Conservation (phyloP, 2,113 vertebrate species). For the Catharus fuscescens region DNA sequence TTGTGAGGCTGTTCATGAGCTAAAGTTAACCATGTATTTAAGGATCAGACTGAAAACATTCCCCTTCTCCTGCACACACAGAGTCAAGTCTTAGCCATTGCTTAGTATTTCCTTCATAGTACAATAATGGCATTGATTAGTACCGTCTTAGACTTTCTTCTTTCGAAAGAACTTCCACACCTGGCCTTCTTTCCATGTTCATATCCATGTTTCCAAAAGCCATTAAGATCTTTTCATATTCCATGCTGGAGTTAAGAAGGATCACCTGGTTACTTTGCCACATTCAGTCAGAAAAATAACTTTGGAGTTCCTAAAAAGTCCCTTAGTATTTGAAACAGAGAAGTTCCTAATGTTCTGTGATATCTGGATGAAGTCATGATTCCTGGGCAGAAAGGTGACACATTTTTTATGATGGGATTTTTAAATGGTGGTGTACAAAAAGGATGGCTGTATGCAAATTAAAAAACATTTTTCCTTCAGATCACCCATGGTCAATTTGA, state of each 20-base stretch:
- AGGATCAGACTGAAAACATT: neutral
- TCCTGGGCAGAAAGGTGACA: neutral
- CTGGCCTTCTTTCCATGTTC: neutral
- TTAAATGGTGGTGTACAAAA: neutral
- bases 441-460: neutral
- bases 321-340: neutral
- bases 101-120: neutral
- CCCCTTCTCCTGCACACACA: neutral
- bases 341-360: neutral
- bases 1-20: neutral
- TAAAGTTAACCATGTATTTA: neutral
- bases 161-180: neutral
- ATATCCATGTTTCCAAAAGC: neutral
- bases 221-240: neutral
- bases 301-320: neutral
- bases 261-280: neutral
- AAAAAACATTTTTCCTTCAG: conserved; percentile 57
- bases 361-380: neutral
- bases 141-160: neutral
- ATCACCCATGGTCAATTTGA: conserved; percentile 88
- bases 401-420: neutral
- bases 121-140: neutral
- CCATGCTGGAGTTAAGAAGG: neutral
- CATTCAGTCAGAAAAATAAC: neutral
- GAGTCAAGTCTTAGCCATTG: neutral